Conservation (phyloP, 2,113 vertebrate species). For the Alosa alosa region DNA sequence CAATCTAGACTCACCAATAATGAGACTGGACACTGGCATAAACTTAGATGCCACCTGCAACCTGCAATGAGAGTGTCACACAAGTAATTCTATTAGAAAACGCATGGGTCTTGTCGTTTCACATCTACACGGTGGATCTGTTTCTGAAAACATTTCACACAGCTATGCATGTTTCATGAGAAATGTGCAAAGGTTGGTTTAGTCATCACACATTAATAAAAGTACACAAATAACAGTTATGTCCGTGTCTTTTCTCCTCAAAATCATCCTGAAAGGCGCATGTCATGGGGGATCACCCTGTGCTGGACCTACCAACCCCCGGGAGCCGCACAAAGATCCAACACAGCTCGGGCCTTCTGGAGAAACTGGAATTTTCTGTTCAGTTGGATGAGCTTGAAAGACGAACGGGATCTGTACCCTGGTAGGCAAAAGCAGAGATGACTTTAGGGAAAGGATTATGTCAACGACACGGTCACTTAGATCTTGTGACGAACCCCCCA, state of each 20-base stretch:
- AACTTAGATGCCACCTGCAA: conserved; percentile 95
- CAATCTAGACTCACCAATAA: conserved; percentile 82
- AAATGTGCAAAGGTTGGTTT: neutral
- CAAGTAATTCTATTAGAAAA: neutral
- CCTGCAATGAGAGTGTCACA: conserved; percentile 64
- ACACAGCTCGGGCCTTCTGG: conserved; percentile 84
- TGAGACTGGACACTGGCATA: conserved; percentile 95
- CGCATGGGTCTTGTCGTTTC: neutral
- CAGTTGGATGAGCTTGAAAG: conserved; percentile 96
- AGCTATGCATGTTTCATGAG: neutral
- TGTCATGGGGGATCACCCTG: neutral
- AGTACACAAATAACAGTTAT: neutral
- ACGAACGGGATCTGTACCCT: conserved; percentile 96
- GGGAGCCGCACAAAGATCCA: conserved; percentile 92
- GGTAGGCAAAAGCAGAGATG: neutral
- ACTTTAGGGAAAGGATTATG: neutral
- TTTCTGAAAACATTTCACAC: neutral
- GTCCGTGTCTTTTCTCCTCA: neutral
- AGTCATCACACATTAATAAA: neutral
- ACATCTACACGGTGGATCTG: neutral
- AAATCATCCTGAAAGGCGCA: neutral
- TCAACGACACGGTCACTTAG: neutral
- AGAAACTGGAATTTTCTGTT: conserved; percentile 95
- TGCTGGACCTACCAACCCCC: conserved; percentile 85
- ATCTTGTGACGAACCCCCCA: neutral